phyloP scores from a whole-genome alignment of 2,797 vertebrate genomes.

The Phaenicophaeus curvirostris region DNA sequence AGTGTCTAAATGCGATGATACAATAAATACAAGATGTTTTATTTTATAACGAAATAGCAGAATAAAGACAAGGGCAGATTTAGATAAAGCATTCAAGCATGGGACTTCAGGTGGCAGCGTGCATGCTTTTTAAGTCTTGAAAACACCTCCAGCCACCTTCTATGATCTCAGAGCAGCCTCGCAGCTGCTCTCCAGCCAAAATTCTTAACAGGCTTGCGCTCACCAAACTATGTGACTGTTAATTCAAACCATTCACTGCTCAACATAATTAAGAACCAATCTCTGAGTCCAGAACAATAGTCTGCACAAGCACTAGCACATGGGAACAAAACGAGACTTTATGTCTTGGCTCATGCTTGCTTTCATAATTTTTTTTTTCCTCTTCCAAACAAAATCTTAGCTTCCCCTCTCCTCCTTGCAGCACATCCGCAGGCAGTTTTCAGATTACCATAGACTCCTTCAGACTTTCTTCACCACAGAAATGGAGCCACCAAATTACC shows the following conservation, averaged over 20 bases:
- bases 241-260: conserved; percentile 64
- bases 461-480: background rate
- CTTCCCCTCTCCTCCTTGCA: background rate
- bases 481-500: background rate
- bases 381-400: background rate
- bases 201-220: conserved; percentile 59
- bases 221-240: conserved; percentile 55
- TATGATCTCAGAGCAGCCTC: conserved; percentile 38
- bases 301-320: conserved; percentile 50
- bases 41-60: conserved; percentile 64
- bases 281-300: conserved; percentile 64
- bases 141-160: conserved; percentile 53
- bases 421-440: background rate
- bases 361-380: background rate
- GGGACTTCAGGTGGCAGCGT: conserved; percentile 37
- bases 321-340: conserved; percentile 59
- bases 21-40: conserved; percentile 65
- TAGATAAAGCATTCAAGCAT: background rate
- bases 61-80: conserved; percentile 60
- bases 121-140: background rate
- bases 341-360: conserved; percentile 39
- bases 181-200: conserved; percentile 59
- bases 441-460: background rate
- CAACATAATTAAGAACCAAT: conserved; percentile 61
- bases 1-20: conserved; percentile 74